Conservation (phyloP, 2,888 invertebrate species). For the Trachelus iudaicus region DNA sequence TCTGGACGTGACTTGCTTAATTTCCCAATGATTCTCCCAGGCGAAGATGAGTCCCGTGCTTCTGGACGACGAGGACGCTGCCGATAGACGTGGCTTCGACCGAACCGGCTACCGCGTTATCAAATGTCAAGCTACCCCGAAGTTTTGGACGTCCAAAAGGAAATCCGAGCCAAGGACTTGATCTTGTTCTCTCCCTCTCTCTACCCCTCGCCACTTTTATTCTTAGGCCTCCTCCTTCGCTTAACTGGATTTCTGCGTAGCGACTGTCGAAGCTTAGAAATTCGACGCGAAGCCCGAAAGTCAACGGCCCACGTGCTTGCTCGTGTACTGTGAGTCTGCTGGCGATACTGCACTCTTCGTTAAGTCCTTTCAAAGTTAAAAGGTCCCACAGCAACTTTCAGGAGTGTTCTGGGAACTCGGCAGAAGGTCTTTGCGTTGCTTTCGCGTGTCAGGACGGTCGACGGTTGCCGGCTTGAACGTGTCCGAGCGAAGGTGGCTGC, state of each 20-base stretch:
- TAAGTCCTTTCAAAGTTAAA: neutral
- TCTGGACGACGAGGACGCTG: neutral
- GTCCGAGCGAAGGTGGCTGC: neutral
- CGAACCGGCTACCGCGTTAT: constrained; percentile 10
- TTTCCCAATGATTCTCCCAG: neutral
- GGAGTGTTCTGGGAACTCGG: neutral
- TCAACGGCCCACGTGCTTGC: constrained; percentile 14
- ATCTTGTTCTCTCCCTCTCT: neutral
- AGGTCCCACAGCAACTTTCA: neutral
- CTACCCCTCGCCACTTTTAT: too few relatives aligned
- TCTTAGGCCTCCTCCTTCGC: constrained; percentile 31
- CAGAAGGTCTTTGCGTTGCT: neutral
- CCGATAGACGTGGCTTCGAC: neutral
- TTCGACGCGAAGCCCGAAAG: constrained; percentile 33
- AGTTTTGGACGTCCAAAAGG: constrained; percentile 35
- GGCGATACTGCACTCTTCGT: neutral
- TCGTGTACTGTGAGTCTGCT: neutral
- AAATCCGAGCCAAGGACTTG: constrained; percentile 27
- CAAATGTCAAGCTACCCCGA: constrained; percentile 32
- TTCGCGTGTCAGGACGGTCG: neutral
- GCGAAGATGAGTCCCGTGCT: neutral
- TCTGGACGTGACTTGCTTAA: neutral
- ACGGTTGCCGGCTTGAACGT: neutral
- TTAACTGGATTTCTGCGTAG: constrained; percentile 41
- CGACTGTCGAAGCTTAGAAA: constrained; percentile 45